Evolutionary conservation across 1,140 invertebrate genomes (phyloP), one percentile per base, ranked within the genome.

Genomic region (Stenopsyche tienmushanensis): DNA sequence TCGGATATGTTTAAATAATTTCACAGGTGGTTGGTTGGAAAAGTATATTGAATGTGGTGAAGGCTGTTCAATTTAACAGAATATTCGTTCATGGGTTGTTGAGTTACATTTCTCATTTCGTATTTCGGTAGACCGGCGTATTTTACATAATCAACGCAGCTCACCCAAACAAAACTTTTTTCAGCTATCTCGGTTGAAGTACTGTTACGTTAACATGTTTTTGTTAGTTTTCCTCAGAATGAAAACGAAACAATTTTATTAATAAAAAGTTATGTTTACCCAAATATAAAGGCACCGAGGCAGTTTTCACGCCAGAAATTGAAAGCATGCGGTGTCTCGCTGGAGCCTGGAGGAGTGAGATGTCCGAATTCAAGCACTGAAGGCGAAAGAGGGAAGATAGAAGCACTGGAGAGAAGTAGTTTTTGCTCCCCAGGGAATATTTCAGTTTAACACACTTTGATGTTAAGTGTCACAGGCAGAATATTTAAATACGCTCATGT

Each of bases 221-320:
- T n/a, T n/a, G n/a, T n/a, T 34, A 7, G 29, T 13, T 34, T 7
- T 34, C 5, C 13, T 7, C 29, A 34, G 29, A 34, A 13, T 7
- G 29, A 34, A 41, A 59, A 59, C 55, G 55, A 54, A 66, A 66
- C 65, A 66, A 54, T 66, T 66, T 66, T 66, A 66, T 66, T 66
- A 66, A 66, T 66, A 47, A 55, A 60, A 62, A 66, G 55, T 66
- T 58, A 54, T 66, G 57, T 66, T 66, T 66, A 62, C 65, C 44
- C 25, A 15, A 29, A 29, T 54, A 55, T 66, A 62, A 66, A 66
- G 49, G 65, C 65, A 60, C 21, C 13, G 7, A 52, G 55, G 57
- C 52, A 63, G 59, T 67, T 63, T 55, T 66, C 49, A 58, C 65
- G 59, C 52, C 58, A 34, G 41, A 58, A 67, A 63, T 63, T 62